These are phyloP conservation scores for Ostrea edulis DNA, from an alignment of 1,140 invertebrate genomes.

Conservation along the genomic window DNA sequence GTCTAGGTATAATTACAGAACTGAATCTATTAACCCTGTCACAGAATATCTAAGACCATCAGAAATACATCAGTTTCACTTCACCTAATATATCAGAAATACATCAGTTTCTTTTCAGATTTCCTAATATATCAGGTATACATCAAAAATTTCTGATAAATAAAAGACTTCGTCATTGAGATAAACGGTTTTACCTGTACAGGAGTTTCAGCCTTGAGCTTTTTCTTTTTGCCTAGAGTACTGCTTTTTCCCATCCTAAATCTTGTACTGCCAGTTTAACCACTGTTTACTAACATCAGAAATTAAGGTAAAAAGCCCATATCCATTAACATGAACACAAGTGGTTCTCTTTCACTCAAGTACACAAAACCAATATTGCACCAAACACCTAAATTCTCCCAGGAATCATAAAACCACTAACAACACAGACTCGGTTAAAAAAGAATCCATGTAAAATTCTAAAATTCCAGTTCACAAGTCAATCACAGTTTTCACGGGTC, in stretches of 20 bases:
- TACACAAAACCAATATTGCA: slow-evolving; percentile 30
- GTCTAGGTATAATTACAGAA: neutral
- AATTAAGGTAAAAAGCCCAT: slow-evolving; percentile 32
- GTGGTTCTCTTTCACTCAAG: slow-evolving; percentile 29
- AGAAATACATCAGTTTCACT: neutral
- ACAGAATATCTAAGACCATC: neutral
- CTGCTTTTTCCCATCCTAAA: slow-evolving; percentile 34
- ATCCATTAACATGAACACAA: slow-evolving; percentile 22
- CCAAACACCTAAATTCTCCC: slow-evolving; percentile 28
- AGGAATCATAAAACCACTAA: slow-evolving; percentile 13
- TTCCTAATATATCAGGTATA: neutral
- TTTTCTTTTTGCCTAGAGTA: slow-evolving; percentile 25
- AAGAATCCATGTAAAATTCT: neutral
- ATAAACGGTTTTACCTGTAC: neutral
- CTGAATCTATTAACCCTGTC: neutral
- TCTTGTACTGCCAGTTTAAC: slow-evolving; percentile 20
- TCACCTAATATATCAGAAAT: neutral
- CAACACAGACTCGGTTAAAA: neutral
- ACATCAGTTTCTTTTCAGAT: too few species aligned
- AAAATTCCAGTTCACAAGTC: slow-evolving; percentile 20
- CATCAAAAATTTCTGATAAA: neutral
- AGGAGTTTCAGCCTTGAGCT: neutral
- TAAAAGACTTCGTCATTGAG: neutral
- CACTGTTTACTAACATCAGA: slow-evolving; percentile 14
- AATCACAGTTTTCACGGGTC: slow-evolving; percentile 17